Percentiles rank a stretch among this genome's conserved stretches.
Conservation (phyloP, 35 echinoderm and acorn worm genomes). For the Apostichopus parvimensis region DNA sequence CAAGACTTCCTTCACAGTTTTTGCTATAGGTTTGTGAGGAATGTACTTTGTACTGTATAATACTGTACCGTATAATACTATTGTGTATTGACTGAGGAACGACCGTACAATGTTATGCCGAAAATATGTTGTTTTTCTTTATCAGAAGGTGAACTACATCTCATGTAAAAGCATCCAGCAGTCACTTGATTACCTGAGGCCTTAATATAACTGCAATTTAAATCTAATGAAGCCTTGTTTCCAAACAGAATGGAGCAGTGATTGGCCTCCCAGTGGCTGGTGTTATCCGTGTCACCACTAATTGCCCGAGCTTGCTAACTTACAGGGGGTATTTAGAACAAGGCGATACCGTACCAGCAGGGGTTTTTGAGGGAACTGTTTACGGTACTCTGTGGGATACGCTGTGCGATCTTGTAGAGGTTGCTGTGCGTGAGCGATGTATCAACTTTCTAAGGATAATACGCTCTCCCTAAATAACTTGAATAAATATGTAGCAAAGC, state of each 20-base stretch:
- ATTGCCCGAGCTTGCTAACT: conserved; percentile 36
- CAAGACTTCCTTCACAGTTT: too few species aligned
- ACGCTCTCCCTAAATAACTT: too few species aligned
- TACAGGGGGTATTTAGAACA: conserved; percentile 45
- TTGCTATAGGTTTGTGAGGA: too few species aligned
- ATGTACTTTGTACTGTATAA: too few species aligned
- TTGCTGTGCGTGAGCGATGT: not conserved
- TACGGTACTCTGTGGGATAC: not conserved
- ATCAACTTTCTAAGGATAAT: too few species aligned
- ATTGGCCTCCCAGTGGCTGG: conserved; percentile 31
- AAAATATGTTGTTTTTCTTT: too few species aligned
- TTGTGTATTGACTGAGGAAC: too few species aligned
- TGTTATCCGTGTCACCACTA: conserved; percentile 36
- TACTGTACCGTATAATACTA: too few species aligned
- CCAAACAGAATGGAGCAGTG: conserved; percentile 4
- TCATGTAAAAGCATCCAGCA: not conserved
- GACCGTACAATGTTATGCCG: not conserved
- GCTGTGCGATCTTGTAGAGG: not conserved
- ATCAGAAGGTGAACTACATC: conserved; percentile 12
- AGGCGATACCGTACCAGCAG: conserved; percentile 37
- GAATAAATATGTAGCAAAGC: too few species aligned
- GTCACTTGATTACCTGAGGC: not conserved
- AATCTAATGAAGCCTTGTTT: conserved; percentile 45
- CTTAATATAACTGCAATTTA: not conserved
- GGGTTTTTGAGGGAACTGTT: not conserved